These are phyloP conservation scores for Aricia artaxerxes DNA, from an alignment of 2,888 invertebrate species.

Conservation along the genomic window DNA sequence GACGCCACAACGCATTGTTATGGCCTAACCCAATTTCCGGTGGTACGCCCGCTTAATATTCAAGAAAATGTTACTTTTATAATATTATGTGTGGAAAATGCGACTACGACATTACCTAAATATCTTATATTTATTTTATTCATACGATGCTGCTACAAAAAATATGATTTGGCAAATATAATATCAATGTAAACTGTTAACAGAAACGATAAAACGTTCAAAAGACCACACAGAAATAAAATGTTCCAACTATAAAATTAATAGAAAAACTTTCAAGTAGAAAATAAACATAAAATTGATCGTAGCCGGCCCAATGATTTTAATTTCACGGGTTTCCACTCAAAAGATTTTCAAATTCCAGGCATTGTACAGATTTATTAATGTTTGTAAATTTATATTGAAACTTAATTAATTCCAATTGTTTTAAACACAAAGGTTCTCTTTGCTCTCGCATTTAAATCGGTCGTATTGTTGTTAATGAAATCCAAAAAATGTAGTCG, in stretches of 20 bases:
- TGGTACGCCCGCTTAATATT: no score
- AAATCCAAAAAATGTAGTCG: slow-evolving; percentile 11
- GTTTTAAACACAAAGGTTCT: slow-evolving; percentile 23
- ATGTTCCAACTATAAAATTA: not conserved
- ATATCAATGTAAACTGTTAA: no score
- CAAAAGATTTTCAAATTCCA: slow-evolving; percentile 17
- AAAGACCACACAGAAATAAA: not conserved
- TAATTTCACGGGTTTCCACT: slow-evolving; percentile 14
- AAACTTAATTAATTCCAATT: slow-evolving; percentile 27
- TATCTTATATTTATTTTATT: no score
- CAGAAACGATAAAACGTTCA: no score
- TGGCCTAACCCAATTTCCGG: no score
- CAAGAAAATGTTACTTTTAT: no score
- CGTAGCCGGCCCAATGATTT: not conserved
- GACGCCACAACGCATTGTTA: no score
- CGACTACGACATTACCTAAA: no score
- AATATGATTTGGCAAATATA: no score
- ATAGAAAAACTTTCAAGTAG: not conserved
- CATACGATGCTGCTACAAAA: no score
- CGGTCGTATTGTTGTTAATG: slow-evolving; percentile 7
- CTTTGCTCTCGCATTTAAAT: slow-evolving; percentile 8
- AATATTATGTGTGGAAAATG: no score
- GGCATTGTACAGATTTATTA: slow-evolving; percentile 13
- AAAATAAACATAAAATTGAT: not conserved
- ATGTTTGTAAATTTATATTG: slow-evolving; percentile 29